Percentiles rank a stretch among this genome's conserved stretches.
Conservation (phyloP, 1,140 invertebrate species). For the Drosophila subpulchrella region DNA sequence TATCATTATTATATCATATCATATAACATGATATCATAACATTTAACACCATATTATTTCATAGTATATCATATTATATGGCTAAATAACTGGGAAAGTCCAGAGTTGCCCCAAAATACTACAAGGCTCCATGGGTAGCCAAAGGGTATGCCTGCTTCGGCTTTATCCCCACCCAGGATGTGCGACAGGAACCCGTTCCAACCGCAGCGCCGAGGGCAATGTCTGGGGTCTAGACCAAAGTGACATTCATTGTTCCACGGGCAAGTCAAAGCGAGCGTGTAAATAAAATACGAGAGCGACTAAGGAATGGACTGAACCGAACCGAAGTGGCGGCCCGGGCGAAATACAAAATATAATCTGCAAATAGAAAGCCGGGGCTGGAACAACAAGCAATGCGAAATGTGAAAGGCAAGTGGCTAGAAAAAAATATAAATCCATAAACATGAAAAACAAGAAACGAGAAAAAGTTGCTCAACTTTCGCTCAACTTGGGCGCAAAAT, state of each 20-base stretch:
- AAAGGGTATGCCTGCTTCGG: neutral
- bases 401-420: slow-evolving; percentile 29
- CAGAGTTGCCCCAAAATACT: too few species aligned
- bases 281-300: slow-evolving; percentile 46
- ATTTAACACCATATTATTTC: too few species aligned
- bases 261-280: slow-evolving; percentile 70
- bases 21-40: too few species aligned
- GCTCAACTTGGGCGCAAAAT: slow-evolving; percentile 53
- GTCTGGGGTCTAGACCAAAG: slow-evolving; percentile 74
- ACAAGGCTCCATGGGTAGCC: too few species aligned
- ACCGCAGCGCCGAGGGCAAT: slow-evolving; percentile 34
- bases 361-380: slow-evolving; percentile 29
- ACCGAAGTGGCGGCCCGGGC: neutral
- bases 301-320: neutral
- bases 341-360: slow-evolving; percentile 52
- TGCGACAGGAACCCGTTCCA: slow-evolving; percentile 5
- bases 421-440: slow-evolving; percentile 20
- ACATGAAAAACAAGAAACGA: slow-evolving; percentile 34
- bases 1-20: too few species aligned
- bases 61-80: too few species aligned
- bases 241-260: slow-evolving; percentile 65
- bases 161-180: neutral
- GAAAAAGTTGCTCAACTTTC: slow-evolving; percentile 44
- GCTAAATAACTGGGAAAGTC: too few species aligned
- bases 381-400: slow-evolving; percentile 32